Conservation (phyloP, 37 sponge, comb jelly and placozoan genomes). For the Chondrilla cf. caribensis region DNA sequence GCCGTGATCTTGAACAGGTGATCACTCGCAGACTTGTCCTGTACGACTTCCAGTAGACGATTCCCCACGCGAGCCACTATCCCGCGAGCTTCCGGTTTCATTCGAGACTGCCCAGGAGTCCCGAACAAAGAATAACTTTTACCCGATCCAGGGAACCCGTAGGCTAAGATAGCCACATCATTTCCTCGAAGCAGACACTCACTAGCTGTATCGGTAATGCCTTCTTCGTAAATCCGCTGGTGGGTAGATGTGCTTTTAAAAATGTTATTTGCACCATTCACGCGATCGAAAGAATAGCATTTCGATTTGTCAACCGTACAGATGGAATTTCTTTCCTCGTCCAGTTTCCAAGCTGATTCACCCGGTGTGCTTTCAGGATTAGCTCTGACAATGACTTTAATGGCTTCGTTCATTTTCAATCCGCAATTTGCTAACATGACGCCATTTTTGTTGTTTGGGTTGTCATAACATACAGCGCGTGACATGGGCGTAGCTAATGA, state of each 20-base stretch:
- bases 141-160: slow-evolving; percentile 47
- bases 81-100: slow-evolving; percentile 50
- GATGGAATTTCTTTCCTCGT: too few species aligned
- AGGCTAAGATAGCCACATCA: slow-evolving; percentile 28
- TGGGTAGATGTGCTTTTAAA: slow-evolving; percentile 6
- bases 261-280: neutral
- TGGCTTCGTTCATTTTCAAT: too few species aligned
- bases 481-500: too few species aligned
- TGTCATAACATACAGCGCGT: too few species aligned
- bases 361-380: too few species aligned
- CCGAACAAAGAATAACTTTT: slow-evolving; percentile 59
- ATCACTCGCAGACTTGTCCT: neutral
- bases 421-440: too few species aligned
- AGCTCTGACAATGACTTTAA: too few species aligned
- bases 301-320: too few species aligned
- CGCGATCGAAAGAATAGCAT: too few species aligned
- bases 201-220: slow-evolving; percentile 4
- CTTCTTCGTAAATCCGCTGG: slow-evolving; percentile 27
- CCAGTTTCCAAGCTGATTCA: too few species aligned
- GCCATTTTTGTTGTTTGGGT: too few species aligned
- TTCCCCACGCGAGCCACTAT: slow-evolving; percentile 32
- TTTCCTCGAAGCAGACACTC: neutral
- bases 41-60: slow-evolving; percentile 28
- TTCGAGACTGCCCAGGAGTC: slow-evolving; percentile 44
- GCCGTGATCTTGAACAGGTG: slow-evolving; percentile 2